A percentile compares a stretch with the other conserved stretches of the same genome.
Conservation (phyloP, 2,797 vertebrate genomes). For the Sciurus vulgaris region DNA sequence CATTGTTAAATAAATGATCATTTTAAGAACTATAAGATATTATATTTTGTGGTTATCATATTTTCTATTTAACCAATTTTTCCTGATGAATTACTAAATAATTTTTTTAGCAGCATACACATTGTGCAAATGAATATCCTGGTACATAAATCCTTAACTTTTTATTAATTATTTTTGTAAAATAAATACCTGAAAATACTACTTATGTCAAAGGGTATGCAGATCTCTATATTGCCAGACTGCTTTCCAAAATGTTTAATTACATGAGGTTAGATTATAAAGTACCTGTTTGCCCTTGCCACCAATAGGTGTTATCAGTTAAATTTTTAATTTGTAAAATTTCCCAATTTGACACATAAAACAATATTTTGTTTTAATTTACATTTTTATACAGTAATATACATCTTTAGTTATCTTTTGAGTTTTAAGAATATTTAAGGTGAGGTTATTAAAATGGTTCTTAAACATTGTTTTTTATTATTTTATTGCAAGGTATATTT, state of each 20-base stretch:
- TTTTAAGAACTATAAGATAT: neutral
- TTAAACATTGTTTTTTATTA: constrained; percentile 22
- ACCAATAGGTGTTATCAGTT: neutral
- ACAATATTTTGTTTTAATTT: neutral
- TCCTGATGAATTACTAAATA: neutral
- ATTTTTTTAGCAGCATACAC: neutral
- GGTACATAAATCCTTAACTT: neutral
- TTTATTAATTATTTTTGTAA: constrained; percentile 15
- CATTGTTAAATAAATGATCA: neutral
- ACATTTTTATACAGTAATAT: neutral
- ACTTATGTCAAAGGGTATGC: neutral
- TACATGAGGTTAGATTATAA: constrained; percentile 3
- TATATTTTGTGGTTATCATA: neutral
- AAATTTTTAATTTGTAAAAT: constrained; percentile 5
- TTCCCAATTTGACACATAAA: constrained; percentile 13
- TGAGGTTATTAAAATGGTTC: neutral
- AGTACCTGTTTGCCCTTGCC: neutral
- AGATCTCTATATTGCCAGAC: constrained; percentile 33
- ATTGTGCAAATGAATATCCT: neutral
- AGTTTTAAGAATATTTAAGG: constrained; percentile 16
- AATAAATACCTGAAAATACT: constrained; percentile 20
- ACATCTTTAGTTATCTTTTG: neutral
- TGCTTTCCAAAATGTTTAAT: constrained; percentile 14
- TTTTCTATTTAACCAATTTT: neutral
- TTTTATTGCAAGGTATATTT: neutral